Evolutionary conservation across 1,140 invertebrate genomes (phyloP).

Genomic region (Araneus ventricosus): DNA sequence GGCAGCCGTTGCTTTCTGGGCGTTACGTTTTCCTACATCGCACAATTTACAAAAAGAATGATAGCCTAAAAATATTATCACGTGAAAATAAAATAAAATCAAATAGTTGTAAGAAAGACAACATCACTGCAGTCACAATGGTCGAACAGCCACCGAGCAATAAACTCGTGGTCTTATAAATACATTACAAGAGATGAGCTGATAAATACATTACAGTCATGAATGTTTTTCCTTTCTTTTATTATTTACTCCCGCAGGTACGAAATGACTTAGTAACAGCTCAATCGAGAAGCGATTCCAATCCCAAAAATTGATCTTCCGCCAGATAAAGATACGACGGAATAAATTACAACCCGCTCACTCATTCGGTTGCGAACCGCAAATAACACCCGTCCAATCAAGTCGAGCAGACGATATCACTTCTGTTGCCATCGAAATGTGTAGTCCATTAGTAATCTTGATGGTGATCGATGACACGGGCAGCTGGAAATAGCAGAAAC

Average conservation of each 20-base stretch:
- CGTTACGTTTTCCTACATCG: no score
- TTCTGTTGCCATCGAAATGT: neutral
- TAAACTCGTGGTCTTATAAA: no score
- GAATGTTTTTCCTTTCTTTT: neutral
- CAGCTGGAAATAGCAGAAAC: neutral
- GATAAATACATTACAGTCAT: neutral
- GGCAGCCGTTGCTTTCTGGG: no score
- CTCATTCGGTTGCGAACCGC: neutral
- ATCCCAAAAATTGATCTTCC: neutral
- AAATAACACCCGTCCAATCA: neutral
- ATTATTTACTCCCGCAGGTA: neutral
- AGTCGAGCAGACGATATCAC: neutral
- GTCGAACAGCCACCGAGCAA: no score
- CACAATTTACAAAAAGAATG: no score
- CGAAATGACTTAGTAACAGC: neutral
- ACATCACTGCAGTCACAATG: no score
- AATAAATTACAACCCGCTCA: neutral
- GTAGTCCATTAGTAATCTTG: constrained; percentile 10
- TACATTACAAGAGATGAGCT: neutral
- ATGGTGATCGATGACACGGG: neutral
- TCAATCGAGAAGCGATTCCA: neutral
- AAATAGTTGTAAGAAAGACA: no score
- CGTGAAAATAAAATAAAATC: no score
- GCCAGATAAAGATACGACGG: neutral
- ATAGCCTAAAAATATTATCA: no score